A percentile compares a stretch with the other conserved stretches of the same genome.
These are phyloP conservation scores for Zonotrichia albicollis DNA, from an alignment of 2,797 vertebrate genomes.

Conservation along the genomic window DNA sequence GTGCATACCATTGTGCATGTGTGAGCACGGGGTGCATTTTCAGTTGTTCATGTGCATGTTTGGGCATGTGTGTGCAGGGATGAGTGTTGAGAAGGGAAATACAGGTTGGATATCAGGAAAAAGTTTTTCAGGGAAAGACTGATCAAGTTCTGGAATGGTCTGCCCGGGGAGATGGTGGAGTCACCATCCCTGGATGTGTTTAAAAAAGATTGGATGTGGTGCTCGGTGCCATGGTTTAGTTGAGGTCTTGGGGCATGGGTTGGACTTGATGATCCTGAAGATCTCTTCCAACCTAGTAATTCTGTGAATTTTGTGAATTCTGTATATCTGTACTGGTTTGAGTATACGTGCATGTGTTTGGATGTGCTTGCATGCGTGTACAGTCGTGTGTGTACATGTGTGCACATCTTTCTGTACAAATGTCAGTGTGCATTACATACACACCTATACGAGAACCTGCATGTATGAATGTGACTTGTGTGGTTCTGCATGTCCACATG, in stretches of 20 bases:
- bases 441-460: not conserved
- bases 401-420: not conserved
- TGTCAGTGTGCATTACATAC: not conserved
- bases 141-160: not conserved
- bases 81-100: not conserved
- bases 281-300: not conserved
- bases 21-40: rapidly evolving
- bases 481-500: not conserved
- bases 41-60: not conserved
- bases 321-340: not conserved
- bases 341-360: not conserved
- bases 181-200: not conserved
- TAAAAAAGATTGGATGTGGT: not conserved
- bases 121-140: not conserved
- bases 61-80: not conserved
- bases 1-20: rapidly evolving
- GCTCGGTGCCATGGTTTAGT: rapidly evolving
- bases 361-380: not conserved
- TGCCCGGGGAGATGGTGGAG: not conserved
- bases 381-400: rapidly evolving
- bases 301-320: not conserved
- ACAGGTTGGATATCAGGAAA: not conserved
- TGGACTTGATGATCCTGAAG: not conserved
- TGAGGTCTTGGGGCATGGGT: not conserved
- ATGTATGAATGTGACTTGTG: not conserved